phyloP scores from a whole-genome alignment of 2,888 invertebrate species.

The Diplazon laetatorius region DNA sequence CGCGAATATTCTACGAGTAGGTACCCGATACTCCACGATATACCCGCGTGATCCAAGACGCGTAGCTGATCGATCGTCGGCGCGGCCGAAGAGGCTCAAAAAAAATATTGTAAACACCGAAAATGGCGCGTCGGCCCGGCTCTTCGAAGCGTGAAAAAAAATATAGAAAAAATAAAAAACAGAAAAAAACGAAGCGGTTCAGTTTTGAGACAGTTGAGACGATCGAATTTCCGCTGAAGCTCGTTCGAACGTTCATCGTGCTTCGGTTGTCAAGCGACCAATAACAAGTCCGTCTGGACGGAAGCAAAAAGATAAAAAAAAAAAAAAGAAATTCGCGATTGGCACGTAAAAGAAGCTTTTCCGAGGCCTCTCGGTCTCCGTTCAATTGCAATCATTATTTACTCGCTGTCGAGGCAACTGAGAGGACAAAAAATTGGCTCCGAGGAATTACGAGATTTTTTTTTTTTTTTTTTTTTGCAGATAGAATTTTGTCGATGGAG shows the following conservation, averaged over 20 bases:
- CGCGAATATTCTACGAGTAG: constrained; percentile 39
- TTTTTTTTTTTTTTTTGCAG: too few relatives aligned
- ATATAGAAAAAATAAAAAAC: too few relatives aligned
- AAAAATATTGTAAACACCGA: constrained; percentile 1
- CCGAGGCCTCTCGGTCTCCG: constrained; percentile 22
- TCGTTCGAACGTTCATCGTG: constrained; percentile 30
- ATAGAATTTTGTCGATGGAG: too few relatives aligned
- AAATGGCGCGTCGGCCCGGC: constrained; percentile 16
- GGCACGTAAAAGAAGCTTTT: too few relatives aligned
- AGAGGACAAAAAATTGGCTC: constrained; percentile 30
- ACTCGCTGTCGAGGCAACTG: too few relatives aligned
- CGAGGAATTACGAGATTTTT: background rate
- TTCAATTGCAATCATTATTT: constrained; percentile 44
- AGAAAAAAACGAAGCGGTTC: too few relatives aligned
- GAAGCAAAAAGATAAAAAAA: constrained; percentile 6
- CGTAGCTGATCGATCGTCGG: too few relatives aligned
- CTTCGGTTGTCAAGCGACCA: constrained; percentile 25
- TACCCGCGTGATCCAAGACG: too few relatives aligned
- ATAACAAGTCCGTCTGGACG: constrained; percentile 12
- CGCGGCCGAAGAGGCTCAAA: background rate
- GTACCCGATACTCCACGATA: constrained; percentile 25
- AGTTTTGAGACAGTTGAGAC: constrained; percentile 45
- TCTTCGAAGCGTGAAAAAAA: constrained; percentile 46
- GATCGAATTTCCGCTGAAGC: constrained; percentile 44
- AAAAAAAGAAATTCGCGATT: too few relatives aligned